These are phyloP conservation scores for Andrena bicolor DNA, from an alignment of 2,888 invertebrate genomes.

Conservation along the genomic window DNA sequence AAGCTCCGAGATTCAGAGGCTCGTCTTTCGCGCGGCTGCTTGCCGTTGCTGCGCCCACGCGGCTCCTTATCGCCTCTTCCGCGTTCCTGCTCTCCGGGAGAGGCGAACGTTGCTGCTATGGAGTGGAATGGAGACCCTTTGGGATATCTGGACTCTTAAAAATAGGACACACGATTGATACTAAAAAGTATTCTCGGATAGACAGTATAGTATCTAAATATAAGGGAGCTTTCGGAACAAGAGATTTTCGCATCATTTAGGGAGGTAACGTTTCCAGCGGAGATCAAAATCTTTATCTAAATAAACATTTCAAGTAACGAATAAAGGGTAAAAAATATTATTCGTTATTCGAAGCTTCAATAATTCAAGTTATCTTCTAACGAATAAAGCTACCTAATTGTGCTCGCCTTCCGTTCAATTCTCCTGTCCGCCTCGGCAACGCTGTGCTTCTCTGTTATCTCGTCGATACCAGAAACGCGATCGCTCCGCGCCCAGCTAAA, in stretches of 20 bases:
- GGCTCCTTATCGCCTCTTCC: conserved; percentile 6
- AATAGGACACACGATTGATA: too few relatives aligned
- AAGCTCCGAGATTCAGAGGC: background rate
- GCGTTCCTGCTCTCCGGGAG: background rate
- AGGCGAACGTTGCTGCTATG: background rate
- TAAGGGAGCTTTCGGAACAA: too few relatives aligned
- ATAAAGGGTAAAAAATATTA: too few relatives aligned
- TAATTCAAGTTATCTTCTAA: background rate
- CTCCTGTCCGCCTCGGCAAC: conserved; percentile 17
- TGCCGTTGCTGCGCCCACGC: background rate
- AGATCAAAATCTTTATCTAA: too few relatives aligned
- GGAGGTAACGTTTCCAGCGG: too few relatives aligned
- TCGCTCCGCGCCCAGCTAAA: background rate
- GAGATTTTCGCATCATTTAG: too few relatives aligned
- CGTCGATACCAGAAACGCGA: conserved; percentile 3
- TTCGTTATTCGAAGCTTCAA: too few relatives aligned
- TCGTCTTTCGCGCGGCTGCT: background rate
- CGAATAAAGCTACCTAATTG: background rate
- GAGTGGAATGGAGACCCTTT: background rate
- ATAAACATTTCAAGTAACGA: too few relatives aligned
- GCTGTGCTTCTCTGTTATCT: conserved; percentile 12
- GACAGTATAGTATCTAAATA: too few relatives aligned
- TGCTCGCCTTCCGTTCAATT: background rate
- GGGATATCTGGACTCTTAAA: too few relatives aligned
- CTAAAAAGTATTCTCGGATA: too few relatives aligned